phyloP scores from a whole-genome alignment of 2,113 vertebrate species.

The Oceanodroma tethys region DNA sequence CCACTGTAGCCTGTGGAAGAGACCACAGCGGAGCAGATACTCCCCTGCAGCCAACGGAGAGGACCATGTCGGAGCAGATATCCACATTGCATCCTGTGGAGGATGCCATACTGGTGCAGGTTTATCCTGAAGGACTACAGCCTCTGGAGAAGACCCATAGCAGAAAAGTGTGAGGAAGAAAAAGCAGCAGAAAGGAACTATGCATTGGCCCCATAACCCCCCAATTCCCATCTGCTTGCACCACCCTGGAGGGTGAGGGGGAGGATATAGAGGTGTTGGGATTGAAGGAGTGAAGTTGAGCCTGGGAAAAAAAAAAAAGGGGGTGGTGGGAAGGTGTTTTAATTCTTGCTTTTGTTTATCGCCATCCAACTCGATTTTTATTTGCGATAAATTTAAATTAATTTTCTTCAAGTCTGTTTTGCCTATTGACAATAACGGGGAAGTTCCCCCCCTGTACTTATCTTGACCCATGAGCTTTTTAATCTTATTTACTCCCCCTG shows the following conservation, averaged over 20 bases:
- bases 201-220: not conserved
- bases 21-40: not conserved
- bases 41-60: not conserved
- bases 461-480: not conserved
- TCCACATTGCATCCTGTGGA: not conserved
- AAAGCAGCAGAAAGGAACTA: not conserved
- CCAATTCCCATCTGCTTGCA: not conserved
- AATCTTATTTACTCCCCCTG: not conserved
- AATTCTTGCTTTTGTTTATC: not conserved
- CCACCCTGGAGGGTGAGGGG: rapidly evolving
- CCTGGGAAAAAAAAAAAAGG: not conserved
- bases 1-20: not conserved
- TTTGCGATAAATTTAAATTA: not conserved
- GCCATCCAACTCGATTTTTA: not conserved
- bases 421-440: not conserved
- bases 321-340: rapidly evolving
- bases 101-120: not conserved
- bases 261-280: not conserved
- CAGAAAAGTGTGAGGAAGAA: not conserved
- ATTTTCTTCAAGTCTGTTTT: not conserved
- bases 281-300: not conserved
- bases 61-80: not conserved
- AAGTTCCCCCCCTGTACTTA: not conserved
- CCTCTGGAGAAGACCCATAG: not conserved
- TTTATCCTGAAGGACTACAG: not conserved